Conservation (phyloP, 2,888 invertebrate species). For the Ectemnius continuus region DNA sequence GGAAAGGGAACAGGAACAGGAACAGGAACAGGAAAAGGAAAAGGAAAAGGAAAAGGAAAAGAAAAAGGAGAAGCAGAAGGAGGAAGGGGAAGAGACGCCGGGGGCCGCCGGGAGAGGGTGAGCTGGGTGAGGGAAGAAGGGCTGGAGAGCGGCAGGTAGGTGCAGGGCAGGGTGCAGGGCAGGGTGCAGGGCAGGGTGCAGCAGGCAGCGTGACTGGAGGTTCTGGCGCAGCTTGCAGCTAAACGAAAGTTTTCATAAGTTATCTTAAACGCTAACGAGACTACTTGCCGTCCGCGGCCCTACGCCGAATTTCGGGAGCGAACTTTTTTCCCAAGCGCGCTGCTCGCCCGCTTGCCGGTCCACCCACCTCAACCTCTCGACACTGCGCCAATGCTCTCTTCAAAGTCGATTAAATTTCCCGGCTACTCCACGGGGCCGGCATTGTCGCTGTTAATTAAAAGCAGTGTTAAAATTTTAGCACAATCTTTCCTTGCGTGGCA, state of each 20-base stretch:
- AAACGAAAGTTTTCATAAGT: constrained; percentile 48
- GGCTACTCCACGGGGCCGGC: constrained; percentile 13
- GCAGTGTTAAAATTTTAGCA: constrained; percentile 48
- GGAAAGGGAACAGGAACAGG: constrained; percentile 3
- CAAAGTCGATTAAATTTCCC: constrained; percentile 52
- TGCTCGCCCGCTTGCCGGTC: no score
- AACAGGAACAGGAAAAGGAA: no score
- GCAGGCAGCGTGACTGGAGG: constrained; percentile 3
- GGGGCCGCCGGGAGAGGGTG: constrained; percentile 2
- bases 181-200: neutral
- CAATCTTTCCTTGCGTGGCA: constrained; percentile 7
- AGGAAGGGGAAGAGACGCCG: constrained; percentile 17
- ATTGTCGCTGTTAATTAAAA: constrained; percentile 36
- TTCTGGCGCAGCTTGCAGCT: constrained; percentile 18
- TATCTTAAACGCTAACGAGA: constrained; percentile 34
- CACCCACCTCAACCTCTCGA: no score
- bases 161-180: neutral
- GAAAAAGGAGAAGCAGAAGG: no score
- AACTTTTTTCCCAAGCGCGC: constrained; percentile 2
- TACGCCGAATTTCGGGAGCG: constrained; percentile 28
- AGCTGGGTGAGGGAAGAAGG: no score
- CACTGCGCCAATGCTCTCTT: constrained; percentile 31
- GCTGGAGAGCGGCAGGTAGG: neutral
- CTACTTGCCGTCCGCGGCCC: constrained; percentile 23
- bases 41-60: no score